Evolutionary conservation across 2,888 invertebrate species (phyloP).

Genomic region (Nasonia oneida): DNA sequence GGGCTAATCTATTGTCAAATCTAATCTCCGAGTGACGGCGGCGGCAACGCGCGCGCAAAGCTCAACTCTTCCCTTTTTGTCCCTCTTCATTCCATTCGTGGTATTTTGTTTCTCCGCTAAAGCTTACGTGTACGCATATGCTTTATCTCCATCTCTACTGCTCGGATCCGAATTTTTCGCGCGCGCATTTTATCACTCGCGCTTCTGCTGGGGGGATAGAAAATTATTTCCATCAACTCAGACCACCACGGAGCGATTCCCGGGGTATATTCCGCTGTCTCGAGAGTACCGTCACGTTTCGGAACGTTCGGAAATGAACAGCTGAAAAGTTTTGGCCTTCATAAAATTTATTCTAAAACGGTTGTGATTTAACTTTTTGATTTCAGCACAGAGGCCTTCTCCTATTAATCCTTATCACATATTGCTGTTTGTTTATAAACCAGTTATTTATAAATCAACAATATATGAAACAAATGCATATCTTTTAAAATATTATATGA

Average conservation of each 20-base stretch:
- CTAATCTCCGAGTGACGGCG: constrained; percentile 37
- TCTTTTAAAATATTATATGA: not conserved
- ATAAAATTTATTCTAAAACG: too few species aligned
- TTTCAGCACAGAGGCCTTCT: too few species aligned
- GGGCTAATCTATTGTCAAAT: constrained; percentile 49
- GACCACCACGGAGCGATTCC: constrained; percentile 25
- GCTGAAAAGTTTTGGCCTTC: too few species aligned
- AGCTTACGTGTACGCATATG: constrained; percentile 32
- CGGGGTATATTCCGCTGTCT: too few species aligned
- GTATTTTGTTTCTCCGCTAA: constrained; percentile 48
- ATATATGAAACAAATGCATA: too few species aligned
- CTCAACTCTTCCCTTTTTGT: constrained; percentile 18
- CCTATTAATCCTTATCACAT: too few species aligned
- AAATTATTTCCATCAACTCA: constrained; percentile 41
- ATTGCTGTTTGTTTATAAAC: too few species aligned
- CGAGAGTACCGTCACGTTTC: too few species aligned
- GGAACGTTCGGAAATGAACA: too few species aligned
- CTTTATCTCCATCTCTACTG: constrained; percentile 45
- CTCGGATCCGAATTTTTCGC: constrained; percentile 38
- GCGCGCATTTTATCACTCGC: constrained; percentile 30
- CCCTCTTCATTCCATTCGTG: not conserved
- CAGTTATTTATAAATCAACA: too few species aligned
- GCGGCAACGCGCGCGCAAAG: not conserved
- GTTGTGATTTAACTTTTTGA: too few species aligned
- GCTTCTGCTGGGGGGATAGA: not conserved